phyloP scores from a whole-genome alignment of 2,113 vertebrate genomes.

The Ramphastos sulfuratus region DNA sequence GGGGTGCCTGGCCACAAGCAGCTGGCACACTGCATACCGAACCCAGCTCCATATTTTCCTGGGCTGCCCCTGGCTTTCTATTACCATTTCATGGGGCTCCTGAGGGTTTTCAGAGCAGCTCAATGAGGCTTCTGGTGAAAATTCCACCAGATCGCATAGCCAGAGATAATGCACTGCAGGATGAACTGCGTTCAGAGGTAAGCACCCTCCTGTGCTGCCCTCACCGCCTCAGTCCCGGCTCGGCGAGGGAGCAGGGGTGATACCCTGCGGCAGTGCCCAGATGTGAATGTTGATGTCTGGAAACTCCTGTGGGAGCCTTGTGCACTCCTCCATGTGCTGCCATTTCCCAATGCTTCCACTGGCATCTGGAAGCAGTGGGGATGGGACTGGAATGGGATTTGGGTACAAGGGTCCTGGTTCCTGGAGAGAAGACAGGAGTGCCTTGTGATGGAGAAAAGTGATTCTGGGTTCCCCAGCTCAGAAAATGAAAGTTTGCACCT shows the following conservation, averaged over 20 bases:
- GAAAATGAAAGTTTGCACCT: too few species aligned
- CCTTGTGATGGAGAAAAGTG: rapidly evolving
- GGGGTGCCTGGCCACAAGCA: not conserved
- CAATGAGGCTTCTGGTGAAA: slow-evolving; percentile 73
- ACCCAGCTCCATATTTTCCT: slow-evolving; percentile 28
- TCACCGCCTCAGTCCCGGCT: rapidly evolving
- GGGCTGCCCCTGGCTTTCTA: slow-evolving; percentile 52
- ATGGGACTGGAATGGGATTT: not conserved
- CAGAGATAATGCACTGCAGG: slow-evolving; percentile 71
- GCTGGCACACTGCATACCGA: not conserved
- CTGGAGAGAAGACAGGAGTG: not conserved
- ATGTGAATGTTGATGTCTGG: not conserved
- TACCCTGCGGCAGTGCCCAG: not conserved
- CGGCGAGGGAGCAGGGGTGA: rapidly evolving
- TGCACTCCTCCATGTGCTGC: rapidly evolving
- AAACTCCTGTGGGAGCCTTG: not conserved
- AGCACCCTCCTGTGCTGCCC: slow-evolving; percentile 72
- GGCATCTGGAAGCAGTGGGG: rapidly evolving
- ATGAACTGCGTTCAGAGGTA: slow-evolving; percentile 76
- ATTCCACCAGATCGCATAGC: slow-evolving; percentile 64
- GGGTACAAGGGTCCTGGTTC: rapidly evolving
- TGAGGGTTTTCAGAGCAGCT: slow-evolving; percentile 72
- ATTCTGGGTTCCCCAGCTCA: not conserved
- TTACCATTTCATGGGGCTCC: slow-evolving; percentile 70
- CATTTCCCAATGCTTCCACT: rapidly evolving